Base-by-base conservation (phyloP, 1,140 invertebrate species). In the Drosophila teissieri region DNA sequence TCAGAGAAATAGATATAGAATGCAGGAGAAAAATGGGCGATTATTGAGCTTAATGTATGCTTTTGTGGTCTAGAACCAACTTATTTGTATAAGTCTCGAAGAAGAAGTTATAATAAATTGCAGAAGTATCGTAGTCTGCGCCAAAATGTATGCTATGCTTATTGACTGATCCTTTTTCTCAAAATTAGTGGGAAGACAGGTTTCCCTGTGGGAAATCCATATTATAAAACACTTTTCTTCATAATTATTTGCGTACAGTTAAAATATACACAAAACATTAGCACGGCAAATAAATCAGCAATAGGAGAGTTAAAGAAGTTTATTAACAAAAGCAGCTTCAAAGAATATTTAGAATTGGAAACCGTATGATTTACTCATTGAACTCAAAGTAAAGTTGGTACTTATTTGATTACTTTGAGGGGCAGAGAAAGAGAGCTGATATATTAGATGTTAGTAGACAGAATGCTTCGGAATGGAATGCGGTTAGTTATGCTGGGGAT, bases 401-500 rank as follows among this genome's bases (percentile, higher is more conserved):
- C 0, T 7, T 15, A n/a, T 31, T 42, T 34, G 24, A 58, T 60
- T 48, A 60, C 19, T 69, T 53, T 24, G 34, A 55, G 37, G 15
- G 15, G 36, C 55, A 45, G 37, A 60, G 39, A 39, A 49, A 42
- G 31, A 52, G 27, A 27, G 10, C 27, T 61, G 0, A 24, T 24
- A 24, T 24, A 4, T 24, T 22, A 58, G 27, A 62, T 63, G 62
- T 68, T 67, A 58, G 68, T 62, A 62, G 53, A 44, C 19, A 42
- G 39, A 51, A 78, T 78, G 64, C 24, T 55, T 55, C 5, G 39
- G 53, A 45, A 55, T 34, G 48, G 34, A n/a, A 61, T 46, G 64
- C 49, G 67, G 27, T 69, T 56, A 55, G 48, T 55, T 45, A 69
- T 69, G 65, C 63, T 69, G 40, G 51, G 65, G 65, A 19, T 60